Base-by-base conservation (phyloP, 2,888 invertebrate species). In the Conistra vaccinii region DNA sequence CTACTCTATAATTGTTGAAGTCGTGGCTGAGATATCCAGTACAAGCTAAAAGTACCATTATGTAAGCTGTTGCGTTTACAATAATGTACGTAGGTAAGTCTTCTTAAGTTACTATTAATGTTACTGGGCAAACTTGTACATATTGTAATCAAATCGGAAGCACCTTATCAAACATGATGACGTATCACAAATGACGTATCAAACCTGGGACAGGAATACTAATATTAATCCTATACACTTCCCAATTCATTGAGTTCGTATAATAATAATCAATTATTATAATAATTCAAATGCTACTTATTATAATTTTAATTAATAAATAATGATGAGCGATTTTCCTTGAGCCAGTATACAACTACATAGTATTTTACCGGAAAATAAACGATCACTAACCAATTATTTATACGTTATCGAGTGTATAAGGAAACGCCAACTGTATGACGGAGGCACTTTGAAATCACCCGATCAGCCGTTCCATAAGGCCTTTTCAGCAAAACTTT, bases 261-360 rank as follows among this genome's bases (percentile, higher is more conserved):
- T 29, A 60, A 51, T 75, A 39, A 17, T 78, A 39, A 48, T 26
- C n/a, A n/a, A 48, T 57, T 55, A 51, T 51, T n/a, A 12, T 20
- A 23, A 26, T 26, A 32, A 69, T 48, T 32, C 3, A 20, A 39
- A 48, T 26, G 7, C 26, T 17, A 29, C 17, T n/a, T 20, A 45
- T 67, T n/a, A 57, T 35, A 35, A 67, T 75, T 75, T 67, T 78
- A 78, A 51, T 75, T 35, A 67, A 32, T 12, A 23, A 3, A 65
- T 39, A 9, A 14, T 26, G n/a, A n/a, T 39, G 17, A 5, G 12
- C 7, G 10, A 39, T 53, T 53, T 77, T 79, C 75, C 39, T 78
- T 51, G 26, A 26, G 0, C 7, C 12, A 32, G 26, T 42, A 5
- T 35, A 29, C 4, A 29, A 29, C 23, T 71, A n/a, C n/a, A n/a